Conservation (phyloP, 2,888 invertebrate species). For the Dromius quadrimaculatus region DNA sequence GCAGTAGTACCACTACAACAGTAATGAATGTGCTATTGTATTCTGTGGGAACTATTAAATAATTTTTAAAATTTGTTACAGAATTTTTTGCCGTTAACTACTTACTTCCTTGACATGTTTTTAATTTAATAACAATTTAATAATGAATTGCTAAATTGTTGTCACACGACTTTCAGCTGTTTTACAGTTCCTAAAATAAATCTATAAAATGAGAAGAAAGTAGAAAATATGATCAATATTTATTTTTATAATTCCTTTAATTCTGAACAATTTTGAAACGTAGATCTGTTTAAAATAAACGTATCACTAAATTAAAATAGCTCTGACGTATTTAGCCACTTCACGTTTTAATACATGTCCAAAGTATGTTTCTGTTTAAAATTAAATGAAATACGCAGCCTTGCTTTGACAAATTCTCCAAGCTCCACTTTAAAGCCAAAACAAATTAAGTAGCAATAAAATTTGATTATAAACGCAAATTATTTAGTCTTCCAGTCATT, state of each 20-base stretch:
- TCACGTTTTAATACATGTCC: slow-evolving; percentile 24
- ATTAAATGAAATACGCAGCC: slow-evolving; percentile 30
- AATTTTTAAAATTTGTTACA: slow-evolving; percentile 25
- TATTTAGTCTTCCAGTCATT: not conserved
- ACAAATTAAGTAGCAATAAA: not conserved
- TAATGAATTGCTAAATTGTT: no score
- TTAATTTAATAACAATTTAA: no score
- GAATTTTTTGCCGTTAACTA: slow-evolving; percentile 8
- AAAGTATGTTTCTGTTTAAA: slow-evolving; percentile 32
- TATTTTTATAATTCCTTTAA: no score
- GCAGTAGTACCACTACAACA: slow-evolving; percentile 23
- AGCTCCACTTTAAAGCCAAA: not conserved
- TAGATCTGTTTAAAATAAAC: slow-evolving; percentile 23
- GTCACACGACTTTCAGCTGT: no score
- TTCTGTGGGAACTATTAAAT: slow-evolving; percentile 18
- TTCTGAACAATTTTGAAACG: no score
- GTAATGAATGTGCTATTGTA: slow-evolving; percentile 25
- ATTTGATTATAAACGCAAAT: not conserved
- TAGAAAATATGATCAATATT: no score
- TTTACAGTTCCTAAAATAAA: no score
- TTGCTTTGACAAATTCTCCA: not conserved
- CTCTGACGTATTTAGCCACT: slow-evolving; percentile 28
- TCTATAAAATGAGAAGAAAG: no score
- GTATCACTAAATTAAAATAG: slow-evolving; percentile 42
- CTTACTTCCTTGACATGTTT: not conserved